Conservation (phyloP, 2,797 vertebrate genomes). For the Oceanodroma leucorhoa region DNA sequence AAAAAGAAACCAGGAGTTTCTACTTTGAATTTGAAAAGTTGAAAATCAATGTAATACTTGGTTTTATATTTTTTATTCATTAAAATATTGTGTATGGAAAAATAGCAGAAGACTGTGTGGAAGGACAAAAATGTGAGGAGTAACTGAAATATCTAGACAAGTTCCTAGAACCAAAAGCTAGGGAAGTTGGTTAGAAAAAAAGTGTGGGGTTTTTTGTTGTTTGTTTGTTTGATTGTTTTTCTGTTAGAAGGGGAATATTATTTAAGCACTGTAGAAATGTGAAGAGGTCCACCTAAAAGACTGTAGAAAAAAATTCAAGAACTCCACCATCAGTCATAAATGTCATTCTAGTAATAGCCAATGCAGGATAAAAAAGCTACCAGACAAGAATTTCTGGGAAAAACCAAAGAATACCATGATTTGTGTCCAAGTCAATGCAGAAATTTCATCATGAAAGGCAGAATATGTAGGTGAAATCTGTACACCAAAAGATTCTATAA, state of each 20-base stretch:
- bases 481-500: background rate
- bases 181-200: fast-evolving
- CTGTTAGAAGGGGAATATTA: background rate
- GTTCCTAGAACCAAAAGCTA: background rate
- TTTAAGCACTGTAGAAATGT: background rate
- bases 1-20: background rate
- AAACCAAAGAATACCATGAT: fast-evolving
- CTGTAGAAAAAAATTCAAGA: background rate
- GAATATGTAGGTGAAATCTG: background rate
- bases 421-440: fast-evolving
- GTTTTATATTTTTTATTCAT: background rate
- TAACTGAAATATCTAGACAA: background rate
- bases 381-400: background rate
- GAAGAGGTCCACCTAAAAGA: background rate
- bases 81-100: background rate
- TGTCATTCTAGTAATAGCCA: background rate
- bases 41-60: fast-evolving
- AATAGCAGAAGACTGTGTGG: background rate
- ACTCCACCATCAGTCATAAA: background rate
- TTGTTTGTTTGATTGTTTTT: background rate
- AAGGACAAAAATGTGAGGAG: background rate
- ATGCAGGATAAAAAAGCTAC: background rate
- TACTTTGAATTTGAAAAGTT: background rate
- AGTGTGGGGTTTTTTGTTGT: fast-evolving
- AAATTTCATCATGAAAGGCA: background rate